Conservation (phyloP, 2,888 invertebrate species). For the Luffia ferchaultella region DNA sequence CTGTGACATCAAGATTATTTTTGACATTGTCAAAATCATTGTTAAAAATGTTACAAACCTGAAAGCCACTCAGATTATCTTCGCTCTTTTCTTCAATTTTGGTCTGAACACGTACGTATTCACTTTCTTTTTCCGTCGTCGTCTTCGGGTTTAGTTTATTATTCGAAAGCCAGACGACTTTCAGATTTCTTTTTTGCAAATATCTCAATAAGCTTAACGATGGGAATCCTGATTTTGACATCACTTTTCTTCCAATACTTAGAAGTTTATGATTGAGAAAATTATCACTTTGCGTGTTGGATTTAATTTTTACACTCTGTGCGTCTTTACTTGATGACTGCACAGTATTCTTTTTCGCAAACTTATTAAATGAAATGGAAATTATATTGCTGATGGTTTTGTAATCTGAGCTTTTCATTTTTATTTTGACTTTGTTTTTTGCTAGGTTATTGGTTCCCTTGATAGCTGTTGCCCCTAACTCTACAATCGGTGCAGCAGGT, state of each 20-base stretch:
- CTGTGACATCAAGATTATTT: too few species aligned
- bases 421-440: conserved; percentile 12
- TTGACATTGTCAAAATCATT: not conserved
- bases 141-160: conserved; percentile 10
- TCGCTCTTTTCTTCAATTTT: conserved; percentile 21
- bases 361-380: conserved; percentile 28
- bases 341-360: conserved; percentile 20
- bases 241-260: conserved; percentile 45
- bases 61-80: conserved; percentile 10
- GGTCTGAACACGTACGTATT: conserved; percentile 33
- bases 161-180: conserved; percentile 33
- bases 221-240: conserved; percentile 32
- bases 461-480: conserved; percentile 20
- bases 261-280: conserved; percentile 39
- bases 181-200: conserved; percentile 39
- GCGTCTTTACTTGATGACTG: not conserved
- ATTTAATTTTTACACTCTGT: not conserved
- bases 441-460: conserved; percentile 7
- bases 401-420: conserved; percentile 18
- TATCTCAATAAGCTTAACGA: conserved; percentile 40
- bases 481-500: not conserved
- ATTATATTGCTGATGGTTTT: conserved; percentile 33
- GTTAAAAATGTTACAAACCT: not conserved
- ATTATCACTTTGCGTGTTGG: not conserved
- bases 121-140: conserved; percentile 2